These are phyloP conservation scores for Lucilia cuprina DNA, from an alignment of 1,140 invertebrate species.

Conservation along the genomic window DNA sequence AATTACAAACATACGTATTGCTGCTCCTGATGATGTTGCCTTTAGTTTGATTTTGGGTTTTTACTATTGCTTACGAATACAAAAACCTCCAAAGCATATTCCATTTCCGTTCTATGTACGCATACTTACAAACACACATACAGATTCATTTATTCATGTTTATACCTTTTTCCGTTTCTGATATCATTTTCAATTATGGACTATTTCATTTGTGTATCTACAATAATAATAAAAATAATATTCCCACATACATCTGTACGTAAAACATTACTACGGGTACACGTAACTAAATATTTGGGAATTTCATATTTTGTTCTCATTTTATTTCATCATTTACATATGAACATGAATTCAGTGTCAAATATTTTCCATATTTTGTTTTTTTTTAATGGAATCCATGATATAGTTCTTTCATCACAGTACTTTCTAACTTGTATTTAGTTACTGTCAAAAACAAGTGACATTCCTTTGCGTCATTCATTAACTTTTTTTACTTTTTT, in stretches of 20 bases:
- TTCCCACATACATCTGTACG: no score
- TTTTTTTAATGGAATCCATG: background rate
- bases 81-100: conserved; percentile 5
- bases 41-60: background rate
- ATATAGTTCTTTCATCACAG: no score
- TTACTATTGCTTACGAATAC: background rate
- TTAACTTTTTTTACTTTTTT: no score
- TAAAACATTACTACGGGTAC: no score
- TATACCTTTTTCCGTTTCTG: background rate
- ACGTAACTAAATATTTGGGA: no score
- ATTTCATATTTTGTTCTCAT: background rate
- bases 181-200: conserved; percentile 20
- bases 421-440: no score
- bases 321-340: background rate
- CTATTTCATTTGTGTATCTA: background rate
- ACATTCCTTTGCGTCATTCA: background rate
- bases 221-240: no score
- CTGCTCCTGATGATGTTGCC: background rate
- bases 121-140: background rate
- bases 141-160: background rate
- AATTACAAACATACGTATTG: no score
- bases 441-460: background rate
- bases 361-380: background rate
- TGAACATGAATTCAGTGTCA: conserved; percentile 1
- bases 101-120: background rate